Conservation (phyloP, 2,113 vertebrate genomes). For the Tachuris rubrigastra region DNA sequence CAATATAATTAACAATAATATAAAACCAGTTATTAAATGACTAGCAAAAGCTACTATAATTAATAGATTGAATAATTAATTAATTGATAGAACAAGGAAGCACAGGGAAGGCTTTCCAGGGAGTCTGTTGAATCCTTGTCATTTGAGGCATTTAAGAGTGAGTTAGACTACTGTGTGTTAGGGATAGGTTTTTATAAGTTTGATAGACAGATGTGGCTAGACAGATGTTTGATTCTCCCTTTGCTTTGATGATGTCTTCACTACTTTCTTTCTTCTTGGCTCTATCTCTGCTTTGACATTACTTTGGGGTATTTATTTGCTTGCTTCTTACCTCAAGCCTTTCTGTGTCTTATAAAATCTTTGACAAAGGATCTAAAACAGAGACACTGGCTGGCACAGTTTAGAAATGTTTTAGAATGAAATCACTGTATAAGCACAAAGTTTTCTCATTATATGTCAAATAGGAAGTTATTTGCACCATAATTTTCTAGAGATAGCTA, state of each 20-base stretch:
- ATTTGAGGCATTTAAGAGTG: not conserved
- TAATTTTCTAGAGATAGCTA: constrained; percentile 14
- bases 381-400: not conserved
- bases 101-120: not conserved
- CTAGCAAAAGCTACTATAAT: not conserved
- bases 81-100: not conserved
- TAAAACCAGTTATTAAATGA: not conserved
- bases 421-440: constrained; percentile 13
- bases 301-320: not conserved
- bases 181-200: not conserved
- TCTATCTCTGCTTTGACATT: not conserved
- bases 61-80: not conserved
- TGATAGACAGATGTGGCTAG: not conserved
- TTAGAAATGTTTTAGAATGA: not conserved
- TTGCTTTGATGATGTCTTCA: not conserved
- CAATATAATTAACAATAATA: not conserved
- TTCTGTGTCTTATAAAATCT: not conserved
- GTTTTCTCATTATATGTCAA: constrained; percentile 15
- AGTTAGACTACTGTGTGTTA: not conserved
- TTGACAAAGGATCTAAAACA: not conserved
- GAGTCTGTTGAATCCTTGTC: not conserved
- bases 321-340: not conserved
- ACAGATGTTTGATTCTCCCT: not conserved
- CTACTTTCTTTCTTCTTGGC: not conserved
- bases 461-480: not conserved